Evolutionary conservation across 2,888 invertebrate species (phyloP), one percentile per base, ranked within the genome.

Genomic region (Galerucella calmariensis): DNA sequence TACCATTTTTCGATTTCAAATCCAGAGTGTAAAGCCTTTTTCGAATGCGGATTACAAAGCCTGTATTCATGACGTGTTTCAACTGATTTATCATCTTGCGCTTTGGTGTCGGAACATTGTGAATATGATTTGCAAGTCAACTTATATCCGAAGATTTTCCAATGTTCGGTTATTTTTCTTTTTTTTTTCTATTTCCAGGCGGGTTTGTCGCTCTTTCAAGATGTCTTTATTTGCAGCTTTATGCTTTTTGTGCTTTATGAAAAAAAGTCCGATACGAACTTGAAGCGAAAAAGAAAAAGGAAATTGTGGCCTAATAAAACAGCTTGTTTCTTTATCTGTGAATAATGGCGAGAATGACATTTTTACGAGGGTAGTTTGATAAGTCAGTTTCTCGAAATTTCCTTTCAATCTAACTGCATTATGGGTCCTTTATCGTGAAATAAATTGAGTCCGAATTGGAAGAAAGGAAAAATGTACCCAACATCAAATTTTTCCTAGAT

Each of bases 81-180:
- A 63, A 66, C 71, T 74, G 74, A 74, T 74, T 74, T 74, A 74
- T 74, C 74, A 74, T 74, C 67, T 71, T n/a, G 58, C 58, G 63
- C 46, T 62, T 63, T 72, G 65, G 66, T 69, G 73, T 73, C 56
- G 58, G 71, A 69, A 71, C 71, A 61, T 74, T 67, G 67, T 66
- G 70, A 74, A 74, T 74, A 67, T 71, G 71, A 74, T 74, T 74
- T 71, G 74, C 71, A 67, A 74, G 70, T 74, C 67, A 71, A 74
- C 74, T 71, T 74, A 70, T 70, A 71, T 56, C 67, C 69, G 62
- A 48, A 69, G 59, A 61, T 69, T 69, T 61, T 14, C 48, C 61
- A 59, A 48, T 63, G 69, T 69, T 69, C 69, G 61, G 59, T 61
- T 59, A 68, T 68, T 56, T 44, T 14, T 56, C 24, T 46, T 69